Conservation (phyloP, 2,797 vertebrate genomes). For the Eidolon dupreanum region DNA sequence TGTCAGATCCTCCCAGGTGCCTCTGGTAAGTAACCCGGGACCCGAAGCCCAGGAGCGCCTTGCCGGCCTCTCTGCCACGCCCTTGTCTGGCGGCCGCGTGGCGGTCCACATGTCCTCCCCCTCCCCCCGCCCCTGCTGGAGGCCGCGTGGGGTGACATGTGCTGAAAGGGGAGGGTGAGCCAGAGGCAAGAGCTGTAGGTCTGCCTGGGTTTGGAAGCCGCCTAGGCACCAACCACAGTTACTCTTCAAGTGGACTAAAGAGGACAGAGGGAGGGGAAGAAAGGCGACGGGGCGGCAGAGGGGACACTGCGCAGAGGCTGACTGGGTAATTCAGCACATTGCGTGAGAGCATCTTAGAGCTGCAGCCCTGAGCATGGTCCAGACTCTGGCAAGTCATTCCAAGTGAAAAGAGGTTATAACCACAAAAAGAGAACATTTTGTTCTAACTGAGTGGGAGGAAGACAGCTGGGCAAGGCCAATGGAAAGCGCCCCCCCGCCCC, state of each 20-base stretch:
- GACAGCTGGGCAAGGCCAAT: constrained; percentile 49
- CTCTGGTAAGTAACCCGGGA: constrained; percentile 19
- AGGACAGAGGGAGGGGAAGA: not conserved
- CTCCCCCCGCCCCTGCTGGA: not conserved
- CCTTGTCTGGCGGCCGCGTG: not conserved
- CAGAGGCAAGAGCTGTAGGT: not conserved
- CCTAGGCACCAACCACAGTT: not conserved
- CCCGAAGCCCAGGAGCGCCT: not conserved
- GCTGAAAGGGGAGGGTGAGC: constrained; percentile 16
- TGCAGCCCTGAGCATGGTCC: constrained; percentile 44
- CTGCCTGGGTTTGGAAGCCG: not conserved
- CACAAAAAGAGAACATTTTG: constrained; percentile 74
- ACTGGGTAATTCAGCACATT: constrained; percentile 56
- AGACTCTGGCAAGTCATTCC: constrained; percentile 64
- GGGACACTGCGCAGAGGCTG: not conserved
- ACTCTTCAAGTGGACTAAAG: not conserved
- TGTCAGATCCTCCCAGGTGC: not conserved
- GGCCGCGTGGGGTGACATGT: constrained; percentile 46
- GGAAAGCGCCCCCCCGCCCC: constrained; percentile 12
- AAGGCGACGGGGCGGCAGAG: not conserved
- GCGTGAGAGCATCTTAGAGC: constrained; percentile 51
- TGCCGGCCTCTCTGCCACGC: not conserved
- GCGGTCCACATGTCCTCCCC: not conserved
- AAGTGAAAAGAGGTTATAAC: constrained; percentile 74
- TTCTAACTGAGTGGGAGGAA: constrained; percentile 65